A percentile compares a stretch with the other conserved stretches of the same genome.
Conservation (phyloP, 2,113 vertebrate species). For the Lonchura striata region DNA sequence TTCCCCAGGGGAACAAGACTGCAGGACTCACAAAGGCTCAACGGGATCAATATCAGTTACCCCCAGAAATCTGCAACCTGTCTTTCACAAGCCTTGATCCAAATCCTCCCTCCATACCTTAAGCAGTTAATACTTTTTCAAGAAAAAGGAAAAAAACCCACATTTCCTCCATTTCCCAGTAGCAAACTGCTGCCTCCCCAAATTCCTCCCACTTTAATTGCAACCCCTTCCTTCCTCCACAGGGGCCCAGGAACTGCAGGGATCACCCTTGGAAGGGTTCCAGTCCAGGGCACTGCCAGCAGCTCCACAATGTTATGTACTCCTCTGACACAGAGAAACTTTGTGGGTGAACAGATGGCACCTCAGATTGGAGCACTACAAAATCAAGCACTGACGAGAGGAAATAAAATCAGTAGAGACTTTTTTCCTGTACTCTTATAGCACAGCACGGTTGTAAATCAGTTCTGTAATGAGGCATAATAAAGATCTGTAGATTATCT, state of each 20-base stretch:
- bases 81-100: background rate
- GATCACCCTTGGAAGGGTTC: background rate
- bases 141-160: rapidly evolving
- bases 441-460: background rate
- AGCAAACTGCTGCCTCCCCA: background rate
- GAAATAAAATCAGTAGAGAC: constrained; percentile 29
- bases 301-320: background rate
- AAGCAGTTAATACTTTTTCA: background rate
- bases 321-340: background rate
- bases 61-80: background rate
- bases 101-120: background rate
- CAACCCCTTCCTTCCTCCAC: background rate
- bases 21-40: background rate
- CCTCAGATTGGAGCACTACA: background rate
- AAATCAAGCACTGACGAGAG: background rate
- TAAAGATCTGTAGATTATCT: background rate
- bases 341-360: constrained; percentile 42
- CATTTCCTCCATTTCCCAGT: background rate
- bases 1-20: background rate
- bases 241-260: background rate
- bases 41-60: background rate
- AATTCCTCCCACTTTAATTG: background rate
- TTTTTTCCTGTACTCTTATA: background rate
- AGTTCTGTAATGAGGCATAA: background rate
- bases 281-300: background rate